Percentiles rank a stretch among this genome's conserved stretches.
These are phyloP conservation scores for Myiopsitta monachus DNA, from an alignment of 2,113 vertebrate species.

Conservation along the genomic window DNA sequence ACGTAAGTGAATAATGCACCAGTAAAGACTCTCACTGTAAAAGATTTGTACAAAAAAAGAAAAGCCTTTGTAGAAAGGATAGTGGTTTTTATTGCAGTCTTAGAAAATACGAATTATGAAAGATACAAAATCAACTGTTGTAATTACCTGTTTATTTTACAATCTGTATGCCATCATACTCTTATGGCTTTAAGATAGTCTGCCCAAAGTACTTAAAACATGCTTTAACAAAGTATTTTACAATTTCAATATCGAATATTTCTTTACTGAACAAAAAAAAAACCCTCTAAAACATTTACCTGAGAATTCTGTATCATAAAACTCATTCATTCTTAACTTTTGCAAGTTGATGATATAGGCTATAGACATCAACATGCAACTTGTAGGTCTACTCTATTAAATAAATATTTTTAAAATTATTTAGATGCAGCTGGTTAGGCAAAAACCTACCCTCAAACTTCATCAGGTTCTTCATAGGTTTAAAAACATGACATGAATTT, in stretches of 20 bases:
- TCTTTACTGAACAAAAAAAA: constrained; percentile 53
- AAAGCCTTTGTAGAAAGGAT: constrained; percentile 71
- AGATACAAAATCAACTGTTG: constrained; percentile 76
- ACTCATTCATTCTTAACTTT: constrained; percentile 36
- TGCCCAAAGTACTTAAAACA: constrained; percentile 71
- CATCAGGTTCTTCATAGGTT: not conserved
- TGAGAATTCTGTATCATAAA: constrained; percentile 74
- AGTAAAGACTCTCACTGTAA: constrained; percentile 18
- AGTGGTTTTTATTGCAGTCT: constrained; percentile 77
- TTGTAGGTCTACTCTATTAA: constrained; percentile 47
- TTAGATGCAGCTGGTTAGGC: constrained; percentile 49
- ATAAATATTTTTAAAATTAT: constrained; percentile 37
- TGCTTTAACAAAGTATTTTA: constrained; percentile 78
- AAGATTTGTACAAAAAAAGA: constrained; percentile 62
- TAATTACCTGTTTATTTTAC: constrained; percentile 75
- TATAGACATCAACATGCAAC: constrained; percentile 51
- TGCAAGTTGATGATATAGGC: constrained; percentile 61
- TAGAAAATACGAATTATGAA: constrained; percentile 79
- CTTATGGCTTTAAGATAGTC: constrained; percentile 71
- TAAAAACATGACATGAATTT: not conserved
- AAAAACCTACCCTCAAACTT: constrained; percentile 20
- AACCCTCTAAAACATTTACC: constrained; percentile 70
- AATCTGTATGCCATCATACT: constrained; percentile 71
- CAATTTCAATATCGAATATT: constrained; percentile 73
- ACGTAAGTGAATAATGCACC: not conserved